phyloP scores from a whole-genome alignment of 2,113 vertebrate species.

The Picathartes gymnocephalus region DNA sequence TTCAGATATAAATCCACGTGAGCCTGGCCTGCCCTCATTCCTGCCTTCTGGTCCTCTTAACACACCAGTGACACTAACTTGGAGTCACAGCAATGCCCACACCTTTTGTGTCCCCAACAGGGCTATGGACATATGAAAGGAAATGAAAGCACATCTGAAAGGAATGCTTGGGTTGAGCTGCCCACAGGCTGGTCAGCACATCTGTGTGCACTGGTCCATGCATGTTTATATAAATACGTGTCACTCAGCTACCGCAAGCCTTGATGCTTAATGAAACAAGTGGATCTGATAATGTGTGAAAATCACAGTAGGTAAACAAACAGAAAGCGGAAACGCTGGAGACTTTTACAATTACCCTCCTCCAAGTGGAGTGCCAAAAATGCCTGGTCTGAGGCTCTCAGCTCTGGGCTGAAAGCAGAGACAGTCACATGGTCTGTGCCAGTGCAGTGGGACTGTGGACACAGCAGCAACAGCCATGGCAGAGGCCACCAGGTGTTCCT shows the following conservation, averaged over 20 bases:
- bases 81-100: not conserved
- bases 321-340: slow-evolving; percentile 1
- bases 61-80: not conserved
- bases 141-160: not conserved
- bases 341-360: not conserved
- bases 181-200: not conserved
- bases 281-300: slow-evolving; percentile 46
- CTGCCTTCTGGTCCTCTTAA: not conserved
- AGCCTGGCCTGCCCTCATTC: not conserved
- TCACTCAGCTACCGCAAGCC: slow-evolving; percentile 30
- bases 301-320: slow-evolving; percentile 52
- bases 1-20: not conserved
- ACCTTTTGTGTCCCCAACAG: not conserved
- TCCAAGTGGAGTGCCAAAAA: not conserved
- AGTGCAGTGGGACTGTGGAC: not conserved
- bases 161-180: not conserved
- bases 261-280: slow-evolving; percentile 42
- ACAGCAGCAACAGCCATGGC: not conserved
- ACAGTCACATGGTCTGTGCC: rapidly evolving
- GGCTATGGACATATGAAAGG: not conserved
- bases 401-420: not conserved
- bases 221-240: not conserved
- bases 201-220: slow-evolving; percentile 21
- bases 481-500: not conserved
- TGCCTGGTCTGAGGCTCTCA: not conserved